Evolutionary conservation across 2,888 invertebrate species (phyloP).

Genomic region (Rhabditoides inermis): DNA sequence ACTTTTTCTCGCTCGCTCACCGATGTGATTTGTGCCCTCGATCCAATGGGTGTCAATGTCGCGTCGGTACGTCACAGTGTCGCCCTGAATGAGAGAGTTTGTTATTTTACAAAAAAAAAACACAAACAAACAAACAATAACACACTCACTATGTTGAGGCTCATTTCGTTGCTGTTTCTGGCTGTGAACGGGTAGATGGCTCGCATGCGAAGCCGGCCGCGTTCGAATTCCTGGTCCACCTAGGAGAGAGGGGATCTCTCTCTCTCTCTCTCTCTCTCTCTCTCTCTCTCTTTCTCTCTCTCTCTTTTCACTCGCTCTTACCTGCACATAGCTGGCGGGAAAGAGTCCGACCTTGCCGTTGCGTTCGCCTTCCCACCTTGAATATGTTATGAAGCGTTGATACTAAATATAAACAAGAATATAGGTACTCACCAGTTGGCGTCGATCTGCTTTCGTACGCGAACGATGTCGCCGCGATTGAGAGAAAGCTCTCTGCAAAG

Average conservation of each 20-base stretch:
- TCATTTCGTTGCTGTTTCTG: conserved; percentile 36
- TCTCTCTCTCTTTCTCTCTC: too few relatives aligned
- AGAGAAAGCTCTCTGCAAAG: conserved; percentile 38
- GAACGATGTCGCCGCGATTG: conserved; percentile 42
- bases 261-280: too few relatives aligned
- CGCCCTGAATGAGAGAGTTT: conserved; percentile 23
- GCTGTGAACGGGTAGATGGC: conserved; percentile 43
- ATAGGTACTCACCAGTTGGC: too few relatives aligned
- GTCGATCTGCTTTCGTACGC: conserved; percentile 40
- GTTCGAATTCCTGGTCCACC: too few relatives aligned
- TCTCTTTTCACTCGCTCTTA: too few relatives aligned
- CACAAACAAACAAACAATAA: background rate
- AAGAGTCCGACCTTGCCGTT: conserved; percentile 45
- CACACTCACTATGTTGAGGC: conserved; percentile 26
- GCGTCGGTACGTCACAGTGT: conserved; percentile 28
- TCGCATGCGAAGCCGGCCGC: conserved; percentile 21
- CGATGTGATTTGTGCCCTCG: conserved; percentile 39
- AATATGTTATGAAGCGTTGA: too few relatives aligned
- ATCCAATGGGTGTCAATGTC: conserved; percentile 43
- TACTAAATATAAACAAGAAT: too few relatives aligned
- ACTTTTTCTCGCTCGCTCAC: too few relatives aligned
- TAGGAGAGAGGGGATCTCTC: too few relatives aligned
- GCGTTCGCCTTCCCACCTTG: conserved; percentile 45
- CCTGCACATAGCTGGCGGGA: conserved; percentile 42
- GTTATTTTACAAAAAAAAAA: background rate